A percentile compares a stretch with the other conserved stretches of the same genome.
Evolutionary conservation across 2,888 invertebrate species (phyloP).

Genomic region (Andricus quercusramuli): DNA sequence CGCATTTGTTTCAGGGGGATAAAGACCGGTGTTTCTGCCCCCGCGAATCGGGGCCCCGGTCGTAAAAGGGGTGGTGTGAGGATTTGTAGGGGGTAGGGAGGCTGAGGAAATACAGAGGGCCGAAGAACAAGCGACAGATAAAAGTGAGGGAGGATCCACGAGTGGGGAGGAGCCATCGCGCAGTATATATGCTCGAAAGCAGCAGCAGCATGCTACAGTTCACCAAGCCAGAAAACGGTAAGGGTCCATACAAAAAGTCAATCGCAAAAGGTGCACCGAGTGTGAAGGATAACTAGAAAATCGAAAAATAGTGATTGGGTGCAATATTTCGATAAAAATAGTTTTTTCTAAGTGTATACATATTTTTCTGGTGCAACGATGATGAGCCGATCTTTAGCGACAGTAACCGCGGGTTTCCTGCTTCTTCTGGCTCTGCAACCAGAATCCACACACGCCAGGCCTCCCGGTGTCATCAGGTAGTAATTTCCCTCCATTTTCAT

Average conservation of each 20-base stretch:
- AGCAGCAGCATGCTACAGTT: conserved; percentile 73
- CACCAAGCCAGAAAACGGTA: conserved; percentile 73
- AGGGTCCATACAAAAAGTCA: conserved; percentile 46
- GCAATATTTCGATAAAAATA: not conserved
- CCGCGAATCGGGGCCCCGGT: not conserved
- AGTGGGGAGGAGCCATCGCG: conserved; percentile 64
- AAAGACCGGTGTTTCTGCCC: not conserved
- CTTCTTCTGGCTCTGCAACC: conserved; percentile 61
- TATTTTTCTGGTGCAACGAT: conserved; percentile 19
- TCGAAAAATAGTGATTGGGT: conserved; percentile 40
- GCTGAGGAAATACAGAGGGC: conserved; percentile 47
- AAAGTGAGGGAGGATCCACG: conserved; percentile 72
- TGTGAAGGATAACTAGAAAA: conserved; percentile 12
- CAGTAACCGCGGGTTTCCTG: conserved; percentile 47
- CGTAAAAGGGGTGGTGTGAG: not conserved
- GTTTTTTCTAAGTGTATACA: not conserved
- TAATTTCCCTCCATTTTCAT: not conserved
- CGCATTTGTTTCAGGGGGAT: not conserved
- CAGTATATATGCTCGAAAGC: conserved; percentile 75
- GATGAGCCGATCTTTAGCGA: conserved; percentile 33
- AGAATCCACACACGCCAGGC: conserved; percentile 62
- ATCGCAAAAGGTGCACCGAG: conserved; percentile 48
- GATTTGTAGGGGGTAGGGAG: conserved; percentile 40
- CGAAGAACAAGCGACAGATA: conserved; percentile 61
- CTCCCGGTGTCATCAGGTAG: conserved; percentile 64